phyloP scores from a whole-genome alignment of 2,888 invertebrate genomes.

The Leptothorax acervorum region DNA sequence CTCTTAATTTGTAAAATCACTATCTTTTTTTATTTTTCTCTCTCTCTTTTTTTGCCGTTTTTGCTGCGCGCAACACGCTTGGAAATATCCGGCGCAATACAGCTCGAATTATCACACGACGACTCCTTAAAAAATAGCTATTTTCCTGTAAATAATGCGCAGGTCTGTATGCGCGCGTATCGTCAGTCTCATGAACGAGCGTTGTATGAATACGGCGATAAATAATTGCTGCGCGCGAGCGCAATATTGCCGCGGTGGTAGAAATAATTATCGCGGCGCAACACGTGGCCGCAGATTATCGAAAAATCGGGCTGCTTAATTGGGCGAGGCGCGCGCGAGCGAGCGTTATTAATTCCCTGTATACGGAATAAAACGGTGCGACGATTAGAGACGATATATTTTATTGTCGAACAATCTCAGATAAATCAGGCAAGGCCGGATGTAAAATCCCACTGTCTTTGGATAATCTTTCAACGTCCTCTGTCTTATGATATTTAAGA shows the following conservation, averaged over 20 bases:
- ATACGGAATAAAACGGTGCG: slow-evolving; percentile 15
- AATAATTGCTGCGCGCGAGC: slow-evolving; percentile 48
- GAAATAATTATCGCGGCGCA: slow-evolving; percentile 66
- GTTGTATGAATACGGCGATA: slow-evolving; percentile 28
- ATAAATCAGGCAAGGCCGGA: slow-evolving; percentile 9
- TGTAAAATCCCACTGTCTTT: background rate
- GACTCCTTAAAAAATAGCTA: background rate
- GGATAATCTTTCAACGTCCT: background rate
- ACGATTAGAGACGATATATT: slow-evolving; percentile 25
- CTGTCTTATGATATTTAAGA: slow-evolving; percentile 9
- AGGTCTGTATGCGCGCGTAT: background rate
- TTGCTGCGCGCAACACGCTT: no score
- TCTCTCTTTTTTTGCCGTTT: background rate
- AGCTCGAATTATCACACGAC: background rate
- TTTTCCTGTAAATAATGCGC: background rate
- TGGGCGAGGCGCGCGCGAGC: slow-evolving; percentile 39
- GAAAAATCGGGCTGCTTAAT: slow-evolving; percentile 68
- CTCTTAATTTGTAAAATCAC: slow-evolving; percentile 35
- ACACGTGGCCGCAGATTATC: slow-evolving; percentile 75
- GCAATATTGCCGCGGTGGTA: slow-evolving; percentile 49
- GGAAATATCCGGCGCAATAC: background rate
- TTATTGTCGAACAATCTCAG: slow-evolving; percentile 15
- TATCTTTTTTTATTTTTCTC: background rate
- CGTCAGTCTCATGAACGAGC: background rate
- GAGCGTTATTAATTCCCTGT: slow-evolving; percentile 33